phyloP scores from a whole-genome alignment of 2,888 invertebrate species.

The Cyaniris semiargus region DNA sequence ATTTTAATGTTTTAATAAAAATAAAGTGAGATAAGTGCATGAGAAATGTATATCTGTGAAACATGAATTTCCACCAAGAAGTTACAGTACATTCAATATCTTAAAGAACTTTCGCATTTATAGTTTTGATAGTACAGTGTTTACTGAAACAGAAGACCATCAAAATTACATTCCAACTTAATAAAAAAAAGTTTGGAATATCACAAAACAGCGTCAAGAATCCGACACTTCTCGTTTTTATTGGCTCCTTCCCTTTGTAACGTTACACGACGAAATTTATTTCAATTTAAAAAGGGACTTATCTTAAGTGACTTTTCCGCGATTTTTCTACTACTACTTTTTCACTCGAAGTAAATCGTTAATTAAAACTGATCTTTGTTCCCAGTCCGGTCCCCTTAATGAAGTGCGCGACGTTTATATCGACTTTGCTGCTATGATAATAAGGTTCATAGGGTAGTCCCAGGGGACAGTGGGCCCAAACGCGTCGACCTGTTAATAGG shows the following conservation, averaged over 20 bases:
- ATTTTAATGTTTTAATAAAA: too few species aligned
- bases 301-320: constrained; percentile 57
- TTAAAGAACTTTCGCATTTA: too few species aligned
- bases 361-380: constrained; percentile 69
- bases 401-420: constrained; percentile 59
- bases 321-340: constrained; percentile 41
- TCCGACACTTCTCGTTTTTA: constrained; percentile 68
- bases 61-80: too few species aligned
- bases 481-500: constrained; percentile 1
- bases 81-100: too few species aligned
- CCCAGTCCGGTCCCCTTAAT: constrained; percentile 68
- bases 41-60: too few species aligned
- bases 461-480: neutral
- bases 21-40: too few species aligned
- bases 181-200: neutral
- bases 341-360: constrained; percentile 51
- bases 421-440: neutral
- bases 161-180: too few species aligned
- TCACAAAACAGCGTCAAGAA: neutral
- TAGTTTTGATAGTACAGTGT: too few species aligned
- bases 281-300: constrained; percentile 72
- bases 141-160: too few species aligned
- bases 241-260: constrained; percentile 71
- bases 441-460: constrained; percentile 1
- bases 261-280: constrained; percentile 68